phyloP scores from a whole-genome alignment of 2,888 invertebrate genomes.

The Pediacus dermestoides region DNA sequence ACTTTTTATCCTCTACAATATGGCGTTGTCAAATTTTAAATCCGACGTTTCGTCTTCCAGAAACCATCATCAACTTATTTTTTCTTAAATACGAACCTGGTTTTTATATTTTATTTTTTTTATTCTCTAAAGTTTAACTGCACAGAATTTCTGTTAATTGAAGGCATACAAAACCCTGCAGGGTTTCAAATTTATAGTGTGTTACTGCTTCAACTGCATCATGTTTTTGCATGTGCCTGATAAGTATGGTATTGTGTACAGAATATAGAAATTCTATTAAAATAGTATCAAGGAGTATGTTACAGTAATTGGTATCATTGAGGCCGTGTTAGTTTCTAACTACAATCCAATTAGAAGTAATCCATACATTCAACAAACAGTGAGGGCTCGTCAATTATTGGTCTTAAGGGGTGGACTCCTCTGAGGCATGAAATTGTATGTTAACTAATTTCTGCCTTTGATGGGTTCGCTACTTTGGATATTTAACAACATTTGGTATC shows the following conservation, averaged over 20 bases:
- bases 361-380: slow-evolving; percentile 10
- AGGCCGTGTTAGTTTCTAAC: slow-evolving; percentile 13
- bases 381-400: slow-evolving; percentile 13
- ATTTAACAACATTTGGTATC: no score
- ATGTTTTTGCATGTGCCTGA: slow-evolving; percentile 8
- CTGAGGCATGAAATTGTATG: slow-evolving; percentile 42
- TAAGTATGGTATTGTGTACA: slow-evolving; percentile 13
- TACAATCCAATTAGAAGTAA: slow-evolving; percentile 19
- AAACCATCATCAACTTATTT: no score
- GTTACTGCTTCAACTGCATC: no score
- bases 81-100: no score
- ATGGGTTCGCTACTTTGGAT: slow-evolving; percentile 44
- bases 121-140: no score
- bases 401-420: slow-evolving; percentile 32
- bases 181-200: no score
- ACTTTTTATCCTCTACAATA: no score
- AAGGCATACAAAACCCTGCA: no score
- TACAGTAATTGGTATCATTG: slow-evolving; percentile 7
- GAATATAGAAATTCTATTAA: slow-evolving; percentile 9
- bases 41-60: no score
- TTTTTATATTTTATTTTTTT: no score
- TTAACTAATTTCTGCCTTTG: slow-evolving; percentile 48
- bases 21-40: no score
- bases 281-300: slow-evolving; percentile 5
- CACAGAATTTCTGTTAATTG: no score